A percentile compares a stretch with the other conserved stretches of the same genome.
phyloP scores from a whole-genome alignment of 2,113 vertebrate species.

The Rhinoptilus africanus region DNA sequence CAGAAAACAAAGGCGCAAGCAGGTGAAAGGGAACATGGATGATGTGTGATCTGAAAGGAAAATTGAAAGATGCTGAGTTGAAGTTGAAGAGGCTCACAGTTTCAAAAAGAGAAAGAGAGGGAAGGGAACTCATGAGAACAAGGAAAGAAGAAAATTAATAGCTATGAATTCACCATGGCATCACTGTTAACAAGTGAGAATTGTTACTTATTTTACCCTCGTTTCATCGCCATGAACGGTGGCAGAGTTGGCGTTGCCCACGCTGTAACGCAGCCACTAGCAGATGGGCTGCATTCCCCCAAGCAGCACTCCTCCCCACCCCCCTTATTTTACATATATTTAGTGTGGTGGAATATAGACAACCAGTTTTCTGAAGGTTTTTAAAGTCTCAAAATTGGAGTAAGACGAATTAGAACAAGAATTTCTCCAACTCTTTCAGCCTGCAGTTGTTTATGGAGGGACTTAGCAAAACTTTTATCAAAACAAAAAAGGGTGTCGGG shows the following conservation, averaged over 20 bases:
- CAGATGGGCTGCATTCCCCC: neutral
- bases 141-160: neutral
- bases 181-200: neutral
- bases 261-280: neutral
- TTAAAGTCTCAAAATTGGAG: neutral
- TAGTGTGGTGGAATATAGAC: neutral
- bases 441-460: neutral
- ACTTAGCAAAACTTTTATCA: neutral
- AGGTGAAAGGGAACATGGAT: neutral
- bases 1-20: neutral
- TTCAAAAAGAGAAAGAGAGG: neutral
- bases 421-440: neutral
- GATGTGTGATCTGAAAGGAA: neutral
- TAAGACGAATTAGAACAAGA: neutral
- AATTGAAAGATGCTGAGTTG: fast-evolving
- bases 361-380: neutral
- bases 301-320: neutral
- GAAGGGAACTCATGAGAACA: neutral
- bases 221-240: neutral
- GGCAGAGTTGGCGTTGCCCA: neutral
- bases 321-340: neutral
- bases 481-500: neutral
- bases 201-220: neutral
- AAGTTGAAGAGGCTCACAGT: neutral
- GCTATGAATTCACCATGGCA: neutral